Base-by-base conservation (phyloP, 2,888 invertebrate species). In the Stegana nigrithorax region DNA sequence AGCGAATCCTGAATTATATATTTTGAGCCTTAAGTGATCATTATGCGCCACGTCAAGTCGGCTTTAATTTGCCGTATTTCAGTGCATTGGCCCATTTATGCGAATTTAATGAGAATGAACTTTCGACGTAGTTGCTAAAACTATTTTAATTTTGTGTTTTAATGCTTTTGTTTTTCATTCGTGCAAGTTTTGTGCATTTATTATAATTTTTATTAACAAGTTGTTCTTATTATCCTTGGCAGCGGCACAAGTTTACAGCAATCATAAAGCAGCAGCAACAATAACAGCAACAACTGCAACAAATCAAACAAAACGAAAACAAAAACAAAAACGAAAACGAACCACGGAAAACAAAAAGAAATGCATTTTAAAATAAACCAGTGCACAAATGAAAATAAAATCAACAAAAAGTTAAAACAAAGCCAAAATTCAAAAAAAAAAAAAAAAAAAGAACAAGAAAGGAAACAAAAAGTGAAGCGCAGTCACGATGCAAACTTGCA, bases 161-260 rank as follows among this genome's bases (percentile, higher is more conserved):
- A 7, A 19, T 17, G 19, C 19, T 44, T 44, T 14, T 27, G n/a
- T 14, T 51, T 77, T 75, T 69, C 75, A 77, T 77, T 73, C 19
- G n/a, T 68, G 60, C 67, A 75, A 75, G 62, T 75, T 74, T 73
- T 64, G 67, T 64, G 66, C 69, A 68, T 64, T 68, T 63, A 68
- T 66, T 68, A 69, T 67, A 69, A 77, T 75, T 75, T 75, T 26
- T 42, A 75, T 77, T 75, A 75, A 75, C 72, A 77, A 77, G 66
- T 75, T 77, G 75, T 36, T 63, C 32, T 29, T n/a, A 39, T 51
- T 51, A 39, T 51, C 51, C 51, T 29, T 51, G 36, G 59, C 12
- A 62, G 63, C 47, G 17, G 39, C 56, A 29, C 57, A 60, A n/a
- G n/a, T n/a, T n/a, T n/a, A n/a, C n/a, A n/a, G n/a, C n/a, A n/a